These are phyloP conservation scores for Limnephilus lunatus DNA, from an alignment of 2,888 invertebrate species.

Conservation along the genomic window DNA sequence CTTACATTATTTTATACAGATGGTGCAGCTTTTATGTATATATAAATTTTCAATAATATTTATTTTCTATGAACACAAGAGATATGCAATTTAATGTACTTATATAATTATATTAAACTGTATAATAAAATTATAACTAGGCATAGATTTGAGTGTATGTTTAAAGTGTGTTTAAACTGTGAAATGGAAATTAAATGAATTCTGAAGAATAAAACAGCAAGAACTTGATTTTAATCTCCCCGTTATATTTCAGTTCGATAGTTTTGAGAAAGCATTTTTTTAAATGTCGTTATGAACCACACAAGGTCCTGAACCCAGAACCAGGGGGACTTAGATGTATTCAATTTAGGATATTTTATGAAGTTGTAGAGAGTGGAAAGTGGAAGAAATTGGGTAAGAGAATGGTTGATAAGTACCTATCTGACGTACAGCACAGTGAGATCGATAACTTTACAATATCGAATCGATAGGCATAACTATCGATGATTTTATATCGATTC, in stretches of 20 bases:
- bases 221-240: not conserved
- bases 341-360: too few species aligned
- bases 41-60: not conserved
- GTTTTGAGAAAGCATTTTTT: not conserved
- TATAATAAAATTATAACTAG: constrained; percentile 15
- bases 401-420: too few species aligned
- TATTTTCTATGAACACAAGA: not conserved
- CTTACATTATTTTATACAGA: not conserved
- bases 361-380: too few species aligned
- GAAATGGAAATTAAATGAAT: constrained; percentile 32
- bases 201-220: constrained; percentile 39
- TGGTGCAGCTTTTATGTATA: not conserved
- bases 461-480: too few species aligned
- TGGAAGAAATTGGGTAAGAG: too few species aligned
- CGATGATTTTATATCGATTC: too few species aligned
- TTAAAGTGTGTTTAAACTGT: constrained; percentile 6
- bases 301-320: too few species aligned
- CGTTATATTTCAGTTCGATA: not conserved
- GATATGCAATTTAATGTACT: not conserved
- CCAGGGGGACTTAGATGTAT: too few species aligned
- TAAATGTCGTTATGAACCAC: too few species aligned
- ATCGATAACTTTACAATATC: too few species aligned
- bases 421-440: too few species aligned
- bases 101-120: not conserved
- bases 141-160: not conserved